Conservation (phyloP, 2,888 invertebrate species). For the Acleris holmiana region DNA sequence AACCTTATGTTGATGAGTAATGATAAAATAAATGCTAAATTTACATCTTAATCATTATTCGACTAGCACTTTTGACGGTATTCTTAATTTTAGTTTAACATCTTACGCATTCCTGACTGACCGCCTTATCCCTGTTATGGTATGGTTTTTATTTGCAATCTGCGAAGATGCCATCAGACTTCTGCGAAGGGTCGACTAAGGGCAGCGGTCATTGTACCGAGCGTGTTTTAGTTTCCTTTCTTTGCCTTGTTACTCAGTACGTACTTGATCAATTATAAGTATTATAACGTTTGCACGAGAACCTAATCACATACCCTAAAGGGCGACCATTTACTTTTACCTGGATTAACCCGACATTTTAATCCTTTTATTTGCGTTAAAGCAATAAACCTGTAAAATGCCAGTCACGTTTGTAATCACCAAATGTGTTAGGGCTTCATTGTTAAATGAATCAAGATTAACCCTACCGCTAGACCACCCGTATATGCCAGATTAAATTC, state of each 20-base stretch:
- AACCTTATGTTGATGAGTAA: conserved; percentile 1
- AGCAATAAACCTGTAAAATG: conserved; percentile 37
- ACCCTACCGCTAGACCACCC: conserved; percentile 69
- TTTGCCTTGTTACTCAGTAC: background rate
- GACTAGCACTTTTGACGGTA: conserved; percentile 2
- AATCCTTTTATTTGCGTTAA: conserved; percentile 9
- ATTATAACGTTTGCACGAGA: background rate
- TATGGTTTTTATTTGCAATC: conserved; percentile 27
- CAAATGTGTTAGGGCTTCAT: conserved; percentile 50
- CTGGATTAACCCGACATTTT: conserved; percentile 5
- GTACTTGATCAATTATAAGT: too few species aligned
- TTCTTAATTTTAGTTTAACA: conserved; percentile 19
- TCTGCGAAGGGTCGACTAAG: conserved; percentile 33
- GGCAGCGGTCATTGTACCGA: conserved; percentile 26
- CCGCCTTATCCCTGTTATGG: conserved; percentile 18
- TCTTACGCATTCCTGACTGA: conserved; percentile 9
- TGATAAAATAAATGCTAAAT: background rate
- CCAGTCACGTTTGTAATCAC: conserved; percentile 49
- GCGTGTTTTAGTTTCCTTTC: conserved; percentile 9
- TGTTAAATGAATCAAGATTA: conserved; percentile 64
- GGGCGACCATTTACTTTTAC: background rate
- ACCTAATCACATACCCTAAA: background rate
- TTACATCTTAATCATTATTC: background rate
- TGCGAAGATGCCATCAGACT: conserved; percentile 14
- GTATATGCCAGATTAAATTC: conserved; percentile 53